Percentiles rank a stretch among this genome's conserved stretches.
Evolutionary conservation across 1,140 invertebrate genomes (phyloP).

Genomic region (Triops cancriformis): DNA sequence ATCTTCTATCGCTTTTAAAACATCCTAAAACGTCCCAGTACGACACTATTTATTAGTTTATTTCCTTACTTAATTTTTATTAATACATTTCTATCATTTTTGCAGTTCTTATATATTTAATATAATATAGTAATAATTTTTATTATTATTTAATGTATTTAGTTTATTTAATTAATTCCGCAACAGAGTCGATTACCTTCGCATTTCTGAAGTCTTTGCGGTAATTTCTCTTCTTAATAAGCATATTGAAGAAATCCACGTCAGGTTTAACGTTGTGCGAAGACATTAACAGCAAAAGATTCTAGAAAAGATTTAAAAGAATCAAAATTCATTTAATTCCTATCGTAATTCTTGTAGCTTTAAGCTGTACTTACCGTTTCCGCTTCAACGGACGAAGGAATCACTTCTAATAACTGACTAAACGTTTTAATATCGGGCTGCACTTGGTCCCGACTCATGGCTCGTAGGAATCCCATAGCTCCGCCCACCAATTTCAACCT

Average conservation of each 20-base stretch:
- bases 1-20: conserved; percentile 53
- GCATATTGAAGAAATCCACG: conserved; percentile 72
- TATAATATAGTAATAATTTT: no score
- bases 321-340: conserved; percentile 13
- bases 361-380: conserved; percentile 48
- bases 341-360: not conserved
- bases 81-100: no score
- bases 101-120: no score
- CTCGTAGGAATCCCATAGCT: conserved; percentile 55
- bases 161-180: no score
- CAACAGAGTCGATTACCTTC: conserved; percentile 45
- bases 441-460: conserved; percentile 57
- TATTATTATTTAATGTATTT: no score
- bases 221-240: conserved; percentile 68
- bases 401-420: conserved; percentile 60
- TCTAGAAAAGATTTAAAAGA: conserved; percentile 35
- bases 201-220: conserved; percentile 55
- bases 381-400: conserved; percentile 52
- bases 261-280: conserved; percentile 53
- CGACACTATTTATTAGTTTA: no score
- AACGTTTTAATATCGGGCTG: conserved; percentile 69
- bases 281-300: conserved; percentile 52
- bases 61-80: no score
- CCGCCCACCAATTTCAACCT: conserved; percentile 74
- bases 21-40: conserved; percentile 41